phyloP scores from a whole-genome alignment of 2,113 vertebrate species.

The Glaucomys volans region DNA sequence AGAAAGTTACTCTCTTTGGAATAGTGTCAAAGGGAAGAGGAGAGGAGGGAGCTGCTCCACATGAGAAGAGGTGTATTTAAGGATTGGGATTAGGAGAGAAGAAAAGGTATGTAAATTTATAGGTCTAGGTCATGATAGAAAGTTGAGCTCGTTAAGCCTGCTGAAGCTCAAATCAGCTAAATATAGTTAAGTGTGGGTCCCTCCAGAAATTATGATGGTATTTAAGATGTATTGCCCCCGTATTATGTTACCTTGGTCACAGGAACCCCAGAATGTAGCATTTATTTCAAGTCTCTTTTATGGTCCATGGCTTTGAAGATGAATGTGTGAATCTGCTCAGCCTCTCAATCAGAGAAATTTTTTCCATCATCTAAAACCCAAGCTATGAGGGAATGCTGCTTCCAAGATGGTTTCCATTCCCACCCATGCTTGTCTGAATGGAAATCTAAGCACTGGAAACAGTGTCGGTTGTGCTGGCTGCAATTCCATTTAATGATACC shows the following conservation, averaged over 20 bases:
- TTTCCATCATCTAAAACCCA: slow-evolving; percentile 55
- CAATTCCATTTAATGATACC: background rate
- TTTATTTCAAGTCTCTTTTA: slow-evolving; percentile 27
- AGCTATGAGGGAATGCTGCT: background rate
- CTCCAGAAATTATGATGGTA: background rate
- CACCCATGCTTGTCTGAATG: slow-evolving; percentile 6
- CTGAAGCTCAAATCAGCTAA: background rate
- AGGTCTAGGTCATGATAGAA: background rate
- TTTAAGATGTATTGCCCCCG: slow-evolving; percentile 1
- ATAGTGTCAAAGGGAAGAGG: background rate
- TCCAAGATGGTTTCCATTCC: slow-evolving; percentile 54
- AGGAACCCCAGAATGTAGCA: background rate
- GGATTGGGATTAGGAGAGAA: background rate
- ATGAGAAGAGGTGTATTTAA: background rate
- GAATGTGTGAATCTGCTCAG: background rate
- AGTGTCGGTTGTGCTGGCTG: background rate
- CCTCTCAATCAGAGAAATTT: slow-evolving; percentile 13
- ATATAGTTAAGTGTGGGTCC: background rate
- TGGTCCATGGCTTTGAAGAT: background rate
- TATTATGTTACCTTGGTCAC: background rate
- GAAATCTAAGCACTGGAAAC: slow-evolving; percentile 49
- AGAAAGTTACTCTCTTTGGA: background rate
- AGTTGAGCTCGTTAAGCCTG: slow-evolving; percentile 15
- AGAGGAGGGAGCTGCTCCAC: background rate
- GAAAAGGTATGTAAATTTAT: slow-evolving; percentile 24